Percentiles rank a stretch among this genome's conserved stretches.
Evolutionary conservation across 2,113 vertebrate genomes (phyloP).

Genomic region (Blennius ocellaris): DNA sequence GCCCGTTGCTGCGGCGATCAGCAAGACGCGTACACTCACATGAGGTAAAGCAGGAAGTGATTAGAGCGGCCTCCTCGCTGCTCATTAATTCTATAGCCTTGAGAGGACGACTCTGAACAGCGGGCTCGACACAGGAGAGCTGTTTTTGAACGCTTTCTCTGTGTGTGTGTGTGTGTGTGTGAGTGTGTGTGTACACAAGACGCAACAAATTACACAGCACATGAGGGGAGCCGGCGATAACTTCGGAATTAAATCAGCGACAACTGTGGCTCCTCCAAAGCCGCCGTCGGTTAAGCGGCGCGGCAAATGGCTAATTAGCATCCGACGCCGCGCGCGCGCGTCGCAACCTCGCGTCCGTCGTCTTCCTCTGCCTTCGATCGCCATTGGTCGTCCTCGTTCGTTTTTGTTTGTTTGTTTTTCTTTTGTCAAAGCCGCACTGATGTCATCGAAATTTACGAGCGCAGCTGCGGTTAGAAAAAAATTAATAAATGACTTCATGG

Average conservation of each 20-base stretch:
- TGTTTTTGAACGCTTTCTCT: slow-evolving; percentile 11
- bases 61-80: slow-evolving; percentile 48
- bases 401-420: no score
- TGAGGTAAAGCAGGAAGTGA: slow-evolving; percentile 51
- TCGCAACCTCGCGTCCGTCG: no score
- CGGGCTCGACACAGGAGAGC: slow-evolving; percentile 47
- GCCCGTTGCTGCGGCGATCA: no score
- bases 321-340: slow-evolving; percentile 18
- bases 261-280: slow-evolving; percentile 55
- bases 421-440: no score
- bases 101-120: slow-evolving; percentile 57
- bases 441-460: no score
- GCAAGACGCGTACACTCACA: slow-evolving; percentile 23
- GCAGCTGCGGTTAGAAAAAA: no score
- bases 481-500: no score
- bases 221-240: slow-evolving; percentile 48
- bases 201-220: slow-evolving; percentile 62
- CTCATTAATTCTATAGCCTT: slow-evolving; percentile 66
- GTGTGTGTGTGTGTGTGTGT: neutral
- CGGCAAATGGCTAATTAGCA: slow-evolving; percentile 59
- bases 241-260: slow-evolving; percentile 64
- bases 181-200: slow-evolving; percentile 6
- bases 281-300: slow-evolving; percentile 59
- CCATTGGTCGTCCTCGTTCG: no score
- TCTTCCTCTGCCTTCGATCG: no score